Percentiles rank a stretch among this genome's conserved stretches.
Evolutionary conservation across 2,797 vertebrate genomes (phyloP).

Genomic region (Pteropus rufus): DNA sequence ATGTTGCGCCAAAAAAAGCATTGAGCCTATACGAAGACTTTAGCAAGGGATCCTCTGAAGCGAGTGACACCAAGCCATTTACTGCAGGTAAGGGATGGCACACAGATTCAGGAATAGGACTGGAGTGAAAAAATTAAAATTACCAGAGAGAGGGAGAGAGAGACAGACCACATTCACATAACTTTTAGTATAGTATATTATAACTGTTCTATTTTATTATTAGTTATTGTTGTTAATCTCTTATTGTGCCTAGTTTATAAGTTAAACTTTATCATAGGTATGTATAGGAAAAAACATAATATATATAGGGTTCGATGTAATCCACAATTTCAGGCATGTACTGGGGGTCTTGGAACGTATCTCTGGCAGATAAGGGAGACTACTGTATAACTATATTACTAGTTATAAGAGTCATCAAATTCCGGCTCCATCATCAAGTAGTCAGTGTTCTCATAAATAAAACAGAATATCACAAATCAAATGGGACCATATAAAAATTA

Average conservation of each 20-base stretch:
- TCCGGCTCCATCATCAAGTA: neutral
- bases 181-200: neutral
- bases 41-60: neutral
- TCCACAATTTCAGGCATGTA: neutral
- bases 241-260: neutral
- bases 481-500: neutral
- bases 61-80: neutral
- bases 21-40: neutral
- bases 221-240: neutral
- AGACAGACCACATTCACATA: neutral
- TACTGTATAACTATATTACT: neutral
- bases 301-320: neutral
- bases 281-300: neutral
- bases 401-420: conserved; percentile 9
- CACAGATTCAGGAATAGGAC: no score
- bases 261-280: neutral
- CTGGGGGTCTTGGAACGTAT: neutral
- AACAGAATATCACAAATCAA: neutral
- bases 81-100: neutral
- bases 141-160: neutral
- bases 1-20: neutral
- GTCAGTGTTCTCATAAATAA: neutral
- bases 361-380: neutral
- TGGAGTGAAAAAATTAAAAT: neutral
- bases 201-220: neutral